A percentile compares a stretch with the other conserved stretches of the same genome.
Evolutionary conservation across 1,140 invertebrate species (phyloP).

Genomic region (Ostrea edulis): DNA sequence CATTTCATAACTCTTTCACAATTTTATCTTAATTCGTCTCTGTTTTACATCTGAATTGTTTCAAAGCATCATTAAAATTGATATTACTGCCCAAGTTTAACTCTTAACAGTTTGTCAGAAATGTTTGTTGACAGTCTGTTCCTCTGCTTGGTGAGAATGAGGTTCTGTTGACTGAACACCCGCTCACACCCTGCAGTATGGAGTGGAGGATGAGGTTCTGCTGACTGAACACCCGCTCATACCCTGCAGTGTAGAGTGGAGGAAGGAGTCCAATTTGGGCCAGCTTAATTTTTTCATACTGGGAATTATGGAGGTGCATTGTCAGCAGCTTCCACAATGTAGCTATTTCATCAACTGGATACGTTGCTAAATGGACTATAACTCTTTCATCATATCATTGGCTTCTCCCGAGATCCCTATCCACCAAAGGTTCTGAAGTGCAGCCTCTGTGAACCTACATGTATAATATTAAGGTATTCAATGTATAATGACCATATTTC

Average conservation of each 20-base stretch:
- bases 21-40: too few species aligned
- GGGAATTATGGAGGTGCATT: neutral
- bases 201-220: slow-evolving; percentile 38
- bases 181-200: too few species aligned
- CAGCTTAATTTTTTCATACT: slow-evolving; percentile 1
- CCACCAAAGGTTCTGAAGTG: neutral
- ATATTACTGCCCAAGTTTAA: neutral
- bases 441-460: neutral
- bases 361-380: neutral
- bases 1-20: too few species aligned
- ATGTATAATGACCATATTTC: too few species aligned
- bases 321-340: slow-evolving; percentile 6
- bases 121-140: slow-evolving; percentile 4
- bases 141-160: slow-evolving; percentile 35
- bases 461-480: too few species aligned
- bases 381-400: slow-evolving; percentile 1
- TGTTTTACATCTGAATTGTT: too few species aligned
- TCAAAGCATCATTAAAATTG: neutral
- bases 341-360: slow-evolving; percentile 12
- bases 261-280: neutral
- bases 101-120: slow-evolving; percentile 27
- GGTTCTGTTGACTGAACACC: slow-evolving; percentile 38
- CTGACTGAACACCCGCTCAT: slow-evolving; percentile 35
- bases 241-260: slow-evolving; percentile 41
- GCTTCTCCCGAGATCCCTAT: neutral